A percentile compares a stretch with the other conserved stretches of the same genome.
Evolutionary conservation across 2,113 vertebrate genomes (phyloP).

Genomic region (Phocoena sinus): DNA sequence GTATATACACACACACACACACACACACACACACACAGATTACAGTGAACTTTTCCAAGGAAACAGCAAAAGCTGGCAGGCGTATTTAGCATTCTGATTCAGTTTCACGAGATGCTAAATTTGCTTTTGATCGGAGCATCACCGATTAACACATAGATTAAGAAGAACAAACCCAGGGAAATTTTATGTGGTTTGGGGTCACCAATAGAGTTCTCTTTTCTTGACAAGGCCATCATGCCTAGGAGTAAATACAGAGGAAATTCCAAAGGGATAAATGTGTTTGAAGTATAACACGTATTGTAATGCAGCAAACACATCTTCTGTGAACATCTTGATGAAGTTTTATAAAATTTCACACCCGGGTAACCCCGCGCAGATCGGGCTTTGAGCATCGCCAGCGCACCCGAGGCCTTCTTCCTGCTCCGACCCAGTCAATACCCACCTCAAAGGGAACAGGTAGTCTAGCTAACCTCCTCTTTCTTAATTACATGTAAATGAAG

Average conservation of each 20-base stretch:
- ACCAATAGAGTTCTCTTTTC: background rate
- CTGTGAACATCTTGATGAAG: background rate
- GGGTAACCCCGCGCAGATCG: background rate
- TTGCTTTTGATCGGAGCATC: conserved; percentile 46
- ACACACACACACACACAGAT: background rate
- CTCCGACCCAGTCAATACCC: background rate
- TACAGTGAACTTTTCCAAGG: background rate
- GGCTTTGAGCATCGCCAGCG: too few species aligned
- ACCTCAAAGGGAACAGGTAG: background rate
- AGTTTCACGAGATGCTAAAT: conserved; percentile 51
- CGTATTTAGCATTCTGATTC: conserved; percentile 27
- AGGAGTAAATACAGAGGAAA: background rate
- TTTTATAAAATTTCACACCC: background rate
- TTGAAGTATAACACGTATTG: background rate
- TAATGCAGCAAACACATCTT: rapidly evolving
- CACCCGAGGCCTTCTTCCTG: background rate
- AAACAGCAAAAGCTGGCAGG: conserved; percentile 46
- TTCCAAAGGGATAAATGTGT: background rate
- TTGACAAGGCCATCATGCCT: background rate
- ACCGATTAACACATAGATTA: background rate
- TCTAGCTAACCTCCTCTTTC: background rate
- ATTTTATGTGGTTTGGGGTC: conserved; percentile 9
- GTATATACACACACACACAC: too few species aligned
- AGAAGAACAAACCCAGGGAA: background rate
- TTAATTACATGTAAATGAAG: background rate